Evolutionary conservation across 2,113 vertebrate genomes (phyloP), one percentile per base, ranked within the genome.

Genomic region (Austrofundulus limnaeus): DNA sequence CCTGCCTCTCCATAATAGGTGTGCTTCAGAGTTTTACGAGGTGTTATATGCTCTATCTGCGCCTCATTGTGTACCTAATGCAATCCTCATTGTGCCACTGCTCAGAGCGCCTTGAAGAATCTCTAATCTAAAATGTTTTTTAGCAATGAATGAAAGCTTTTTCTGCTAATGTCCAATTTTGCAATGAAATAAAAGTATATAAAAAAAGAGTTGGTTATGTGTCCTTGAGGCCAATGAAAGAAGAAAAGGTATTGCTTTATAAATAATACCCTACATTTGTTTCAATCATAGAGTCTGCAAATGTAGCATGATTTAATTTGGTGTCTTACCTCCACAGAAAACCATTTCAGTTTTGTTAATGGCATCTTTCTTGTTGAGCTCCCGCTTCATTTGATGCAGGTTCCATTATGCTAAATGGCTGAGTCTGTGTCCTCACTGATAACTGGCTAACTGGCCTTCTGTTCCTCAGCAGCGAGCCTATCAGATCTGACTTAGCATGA

Each of bases 371-470:
- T 69, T 63, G 57, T 78, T 70, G 75, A 74, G 79, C 70, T 75
- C 54, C 72, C 61, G 43, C 75, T 58, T 80, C 58, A 84, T 87
- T 86, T 85, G 85, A 87, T 79, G 86, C 75, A 76, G 73, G 72
- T 85, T 87, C 85, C 87, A 89, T 90, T 89, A 90, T 83, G 83
- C 75, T 88, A 86, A 87, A 84, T 83, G 84, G 71, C 50, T 62
- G 73, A 83, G 77, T 24, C 81, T 74, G 82, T 80, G 76, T 87
- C 81, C 81, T 73, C 59, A 20, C 79, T 83, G 85, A 85, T 90
- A 88, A 85, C 80, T 82, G 83, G 76, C 78, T 78, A 47, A 80
- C 81, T 64, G 74, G 78, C 83, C 85, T 71, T 81, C 80, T 34
- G 66, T 66, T 84, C 68, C 61, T 55, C 73, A 57, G 73, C 58